Percentiles rank a stretch among this genome's conserved stretches.
Conservation (phyloP, 2,888 invertebrate genomes). For the Melipona bicolor region DNA sequence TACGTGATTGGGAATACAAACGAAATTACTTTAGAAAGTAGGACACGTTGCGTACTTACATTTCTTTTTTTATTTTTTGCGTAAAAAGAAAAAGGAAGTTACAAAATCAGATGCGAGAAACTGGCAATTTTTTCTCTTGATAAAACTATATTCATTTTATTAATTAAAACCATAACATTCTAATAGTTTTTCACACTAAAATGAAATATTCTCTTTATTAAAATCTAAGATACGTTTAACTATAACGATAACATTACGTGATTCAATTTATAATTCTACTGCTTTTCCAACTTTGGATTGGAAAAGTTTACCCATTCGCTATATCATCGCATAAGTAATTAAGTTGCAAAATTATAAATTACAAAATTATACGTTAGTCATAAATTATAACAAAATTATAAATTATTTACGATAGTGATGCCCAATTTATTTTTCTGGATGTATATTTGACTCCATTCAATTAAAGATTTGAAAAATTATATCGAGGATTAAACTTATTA, state of each 20-base stretch:
- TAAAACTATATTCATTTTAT: no score
- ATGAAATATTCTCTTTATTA: background rate
- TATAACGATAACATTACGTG: background rate
- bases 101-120: conserved; percentile 7
- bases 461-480: no score
- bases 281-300: background rate
- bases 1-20: conserved; percentile 10
- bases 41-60: conserved; percentile 40
- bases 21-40: conserved; percentile 50
- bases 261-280: background rate
- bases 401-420: no score
- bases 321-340: no score
- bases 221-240: background rate
- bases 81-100: conserved; percentile 31
- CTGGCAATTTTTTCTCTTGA: background rate
- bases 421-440: no score
- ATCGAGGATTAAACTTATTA: no score
- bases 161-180: no score
- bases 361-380: no score
- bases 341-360: no score
- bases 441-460: no score
- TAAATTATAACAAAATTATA: no score
- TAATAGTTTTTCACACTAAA: background rate
- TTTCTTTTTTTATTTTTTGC: conserved; percentile 22
- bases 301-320: no score